Evolutionary conservation across 2,797 vertebrate species (phyloP), one percentile per base, ranked within the genome.

Genomic region (Phoxinus dragarum): DNA sequence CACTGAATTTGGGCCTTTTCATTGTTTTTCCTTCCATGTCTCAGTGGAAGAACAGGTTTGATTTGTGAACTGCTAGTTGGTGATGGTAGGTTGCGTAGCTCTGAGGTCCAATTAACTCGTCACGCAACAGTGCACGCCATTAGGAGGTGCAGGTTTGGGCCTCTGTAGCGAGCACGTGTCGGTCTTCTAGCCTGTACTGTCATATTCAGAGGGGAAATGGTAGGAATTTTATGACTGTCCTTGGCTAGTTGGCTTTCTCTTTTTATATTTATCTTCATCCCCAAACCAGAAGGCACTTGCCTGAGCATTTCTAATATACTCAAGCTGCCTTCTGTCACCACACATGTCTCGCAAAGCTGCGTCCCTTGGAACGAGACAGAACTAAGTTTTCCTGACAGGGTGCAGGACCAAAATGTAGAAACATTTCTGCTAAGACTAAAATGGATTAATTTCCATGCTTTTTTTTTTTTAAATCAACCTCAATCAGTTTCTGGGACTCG

Each of bases 391-490:
- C 49, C 83, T 89, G 84, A 90, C 84, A 59, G 72, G 82, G 79
- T 86, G 78, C 72, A 75, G 49, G 74, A 84, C 85, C 5, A 88
- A 82, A 85, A 79, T 86, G 67, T 83, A 34, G 66, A 88, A 86
- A 86, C 83, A 71, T 82, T 88, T 88, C 76, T 86, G 84, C 44
- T 59, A 69, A 31, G 56, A 88, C 91, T 94, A 90, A 91, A 92
- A 91, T 84, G 61, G 86, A 91, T 91, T 89, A 78, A 91, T 92
- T 92, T 91, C 86, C 88, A 90, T 88, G 80, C 89, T 42, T 36
- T 84, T 72, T 31, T 75, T 14, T 16, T 12, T 82, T 77, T 89
- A 82, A 90, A 91, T 88, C 79, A 9, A 49, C 81, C 86, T 89
- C 82, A 79, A 59, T 90, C 73, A 83, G 85, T 78, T 78, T 81